Evolutionary conservation across 2,797 vertebrate species (phyloP).

Genomic region (Myiotriccus ornatus): DNA sequence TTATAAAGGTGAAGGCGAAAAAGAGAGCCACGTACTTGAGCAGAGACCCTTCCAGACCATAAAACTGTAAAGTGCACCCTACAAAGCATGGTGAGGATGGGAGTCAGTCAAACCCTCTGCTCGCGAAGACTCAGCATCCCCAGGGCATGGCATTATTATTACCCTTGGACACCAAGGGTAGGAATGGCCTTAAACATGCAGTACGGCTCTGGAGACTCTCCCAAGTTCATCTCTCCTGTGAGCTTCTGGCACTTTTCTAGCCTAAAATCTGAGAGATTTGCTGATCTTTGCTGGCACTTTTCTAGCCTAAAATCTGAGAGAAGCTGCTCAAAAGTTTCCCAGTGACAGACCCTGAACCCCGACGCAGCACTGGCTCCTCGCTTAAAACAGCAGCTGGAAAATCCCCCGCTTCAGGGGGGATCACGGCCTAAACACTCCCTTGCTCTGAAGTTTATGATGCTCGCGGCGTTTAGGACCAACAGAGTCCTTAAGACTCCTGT

Average conservation of each 20-base stretch:
- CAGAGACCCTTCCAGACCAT: background rate
- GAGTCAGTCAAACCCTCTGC: background rate
- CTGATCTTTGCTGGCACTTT: background rate
- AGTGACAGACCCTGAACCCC: background rate
- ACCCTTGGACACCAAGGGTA: background rate
- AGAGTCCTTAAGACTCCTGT: background rate
- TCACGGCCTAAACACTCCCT: background rate
- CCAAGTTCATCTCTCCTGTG: background rate
- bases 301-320: background rate
- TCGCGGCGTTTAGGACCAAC: background rate
- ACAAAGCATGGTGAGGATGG: accelerated
- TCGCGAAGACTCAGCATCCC: accelerated
- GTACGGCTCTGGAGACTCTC: background rate
- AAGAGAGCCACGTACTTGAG: background rate
- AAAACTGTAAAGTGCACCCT: background rate
- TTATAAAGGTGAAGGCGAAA: background rate
- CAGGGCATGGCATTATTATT: background rate
- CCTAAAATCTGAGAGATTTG: background rate
- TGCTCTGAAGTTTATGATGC: background rate
- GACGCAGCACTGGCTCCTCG: background rate
- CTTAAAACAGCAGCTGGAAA: background rate
- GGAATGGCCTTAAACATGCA: background rate
- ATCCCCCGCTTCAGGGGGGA: background rate
- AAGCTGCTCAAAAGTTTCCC: background rate
- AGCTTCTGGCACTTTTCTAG: background rate